Percentiles rank a stretch among this genome's conserved stretches.
Evolutionary conservation across 2,113 vertebrate genomes (phyloP).

Genomic region (Donacobius atricapilla): DNA sequence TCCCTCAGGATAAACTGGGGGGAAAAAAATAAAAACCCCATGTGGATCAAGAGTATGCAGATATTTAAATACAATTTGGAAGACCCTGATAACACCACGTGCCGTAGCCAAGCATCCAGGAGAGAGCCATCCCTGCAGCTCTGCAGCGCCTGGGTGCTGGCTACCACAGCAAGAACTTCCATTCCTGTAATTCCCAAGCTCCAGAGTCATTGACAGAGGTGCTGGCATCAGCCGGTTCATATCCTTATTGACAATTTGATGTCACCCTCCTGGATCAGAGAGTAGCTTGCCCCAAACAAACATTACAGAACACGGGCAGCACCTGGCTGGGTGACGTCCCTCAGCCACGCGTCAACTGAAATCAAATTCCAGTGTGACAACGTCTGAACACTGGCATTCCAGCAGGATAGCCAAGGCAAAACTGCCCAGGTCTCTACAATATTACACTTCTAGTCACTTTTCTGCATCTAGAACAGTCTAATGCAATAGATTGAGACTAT

Average conservation of each 20-base stretch:
- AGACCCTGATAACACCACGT: background rate
- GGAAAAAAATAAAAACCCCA: background rate
- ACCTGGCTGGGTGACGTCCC: background rate
- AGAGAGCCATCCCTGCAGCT: background rate
- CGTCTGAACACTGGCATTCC: background rate
- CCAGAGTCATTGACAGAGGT: background rate
- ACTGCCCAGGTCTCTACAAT: background rate
- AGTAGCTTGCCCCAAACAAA: background rate
- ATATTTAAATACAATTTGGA: background rate
- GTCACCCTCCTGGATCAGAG: background rate
- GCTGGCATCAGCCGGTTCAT: background rate
- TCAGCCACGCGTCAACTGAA: background rate
- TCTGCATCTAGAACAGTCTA: background rate
- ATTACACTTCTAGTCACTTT: background rate
- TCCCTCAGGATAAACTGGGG: background rate
- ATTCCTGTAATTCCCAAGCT: background rate
- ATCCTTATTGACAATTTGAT: background rate
- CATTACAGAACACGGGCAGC: background rate
- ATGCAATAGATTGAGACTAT: background rate
- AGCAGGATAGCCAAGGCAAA: background rate
- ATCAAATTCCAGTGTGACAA: background rate
- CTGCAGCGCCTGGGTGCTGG: background rate
- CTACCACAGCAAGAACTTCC: background rate
- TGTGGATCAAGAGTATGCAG: background rate
- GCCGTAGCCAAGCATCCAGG: background rate